Base-by-base conservation (phyloP, 2,888 invertebrate species). In the Ectropis crepuscularia region DNA sequence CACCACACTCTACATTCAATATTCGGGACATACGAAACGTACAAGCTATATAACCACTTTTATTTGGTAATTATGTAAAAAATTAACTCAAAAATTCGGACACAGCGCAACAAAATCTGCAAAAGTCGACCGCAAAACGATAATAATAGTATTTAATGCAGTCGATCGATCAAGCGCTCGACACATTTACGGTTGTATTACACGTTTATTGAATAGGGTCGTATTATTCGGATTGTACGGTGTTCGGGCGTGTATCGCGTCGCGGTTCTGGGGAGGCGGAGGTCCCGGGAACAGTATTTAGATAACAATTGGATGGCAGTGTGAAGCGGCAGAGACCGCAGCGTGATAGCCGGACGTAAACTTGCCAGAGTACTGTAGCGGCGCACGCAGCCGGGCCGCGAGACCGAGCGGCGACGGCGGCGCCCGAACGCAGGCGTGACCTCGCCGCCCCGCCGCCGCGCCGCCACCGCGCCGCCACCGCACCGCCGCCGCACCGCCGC, bases 261-360 rank as follows among this genome's bases (percentile, higher is more conserved):
- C 74, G 77, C 74, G 78, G 85, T 86, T 85, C 81, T 74, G 81
- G 72, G 74, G 77, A 85, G 81, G 82, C 84, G 78, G 82, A 79
- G 76, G 80, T 83, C 86, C 82, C 84, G 79, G 85, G 86, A 87
- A 87, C 88, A 83, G 76, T 86, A 85, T 86, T 85, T 79, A 82
- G 86, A 87, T 88, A 88, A 89, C 83, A 85, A 86, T 89, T 88
- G 74, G 82, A 80, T 89, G 90, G 90, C 90, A 90, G 90, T 90
- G 89, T 83, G 80, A 86, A 82, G 87, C 88, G 87, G 88, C 75
- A 81, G 88, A 82, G 86, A 81, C 89, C 86, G 89, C 91, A 87
- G 88, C 89, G 89, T 87, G 89, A 78, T 86, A 81, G 84, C 85
- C 78, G 84, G 82, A 86, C 88, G 85, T 83, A 82, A 86, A 89